A percentile compares a stretch with the other conserved stretches of the same genome.
Evolutionary conservation across 2,113 vertebrate species (phyloP).

Genomic region (Sturnus vulgaris): DNA sequence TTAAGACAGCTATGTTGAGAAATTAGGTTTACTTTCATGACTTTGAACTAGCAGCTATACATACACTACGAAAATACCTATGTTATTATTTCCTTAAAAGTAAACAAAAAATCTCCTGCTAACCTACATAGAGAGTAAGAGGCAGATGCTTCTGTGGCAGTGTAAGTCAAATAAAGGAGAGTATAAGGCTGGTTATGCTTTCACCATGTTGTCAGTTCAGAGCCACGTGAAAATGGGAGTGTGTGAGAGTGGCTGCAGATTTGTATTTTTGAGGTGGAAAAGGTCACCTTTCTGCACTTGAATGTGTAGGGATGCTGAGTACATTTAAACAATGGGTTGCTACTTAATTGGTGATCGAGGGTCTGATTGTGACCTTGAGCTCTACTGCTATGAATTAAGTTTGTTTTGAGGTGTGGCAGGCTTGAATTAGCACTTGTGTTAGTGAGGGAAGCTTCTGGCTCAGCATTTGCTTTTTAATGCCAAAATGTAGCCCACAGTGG

Average conservation of each 20-base stretch:
- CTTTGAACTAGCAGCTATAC: slow-evolving; percentile 25
- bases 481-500: neutral
- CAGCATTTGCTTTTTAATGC: neutral
- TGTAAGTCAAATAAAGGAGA: neutral
- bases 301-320: neutral
- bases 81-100: slow-evolving; percentile 47
- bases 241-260: neutral
- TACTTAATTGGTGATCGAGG: neutral
- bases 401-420: neutral
- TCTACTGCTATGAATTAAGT: neutral
- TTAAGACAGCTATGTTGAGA: neutral
- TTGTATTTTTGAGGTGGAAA: neutral
- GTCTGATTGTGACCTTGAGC: neutral
- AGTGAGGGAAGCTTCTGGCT: neutral
- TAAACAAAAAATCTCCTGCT: slow-evolving; percentile 1
- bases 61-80: slow-evolving; percentile 28
- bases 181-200: neutral
- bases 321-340: neutral
- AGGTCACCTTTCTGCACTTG: neutral
- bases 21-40: neutral
- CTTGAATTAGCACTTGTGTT: neutral
- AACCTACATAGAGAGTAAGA: neutral
- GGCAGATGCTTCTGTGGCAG: neutral
- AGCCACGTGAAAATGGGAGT: neutral
- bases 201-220: neutral